phyloP scores from a whole-genome alignment of 1,140 invertebrate genomes.

The Leptopilina clavipes region DNA sequence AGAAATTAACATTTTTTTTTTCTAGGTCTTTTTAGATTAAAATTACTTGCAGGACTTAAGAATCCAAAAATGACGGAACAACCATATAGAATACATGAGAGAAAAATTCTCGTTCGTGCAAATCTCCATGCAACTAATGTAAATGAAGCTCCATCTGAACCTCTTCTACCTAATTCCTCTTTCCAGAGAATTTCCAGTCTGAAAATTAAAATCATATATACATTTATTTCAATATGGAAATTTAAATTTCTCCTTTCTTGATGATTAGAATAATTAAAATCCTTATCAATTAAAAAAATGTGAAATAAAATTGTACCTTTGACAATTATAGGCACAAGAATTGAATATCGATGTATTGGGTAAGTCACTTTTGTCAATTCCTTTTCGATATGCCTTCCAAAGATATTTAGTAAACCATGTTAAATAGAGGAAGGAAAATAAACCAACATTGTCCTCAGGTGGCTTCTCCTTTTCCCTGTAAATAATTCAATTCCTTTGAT shows the following conservation, averaged over 20 bases:
- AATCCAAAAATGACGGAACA: conserved; percentile 78
- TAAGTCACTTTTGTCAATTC: conserved; percentile 71
- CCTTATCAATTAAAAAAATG: conserved; percentile 25
- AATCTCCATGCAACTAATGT: conserved; percentile 76
- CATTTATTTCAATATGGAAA: conserved; percentile 27
- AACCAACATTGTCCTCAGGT: conserved; percentile 74
- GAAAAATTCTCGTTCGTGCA: conserved; percentile 75
- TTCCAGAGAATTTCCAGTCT: conserved; percentile 76
- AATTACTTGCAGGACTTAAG: conserved; percentile 77
- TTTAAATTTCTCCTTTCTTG: too few relatives aligned
- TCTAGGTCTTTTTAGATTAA: not conserved
- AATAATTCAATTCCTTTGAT: conserved; percentile 54
- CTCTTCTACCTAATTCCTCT: conserved; percentile 80
- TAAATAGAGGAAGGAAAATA: conserved; percentile 77
- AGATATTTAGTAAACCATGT: conserved; percentile 78
- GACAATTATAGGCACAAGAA: conserved; percentile 73
- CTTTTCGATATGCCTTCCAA: conserved; percentile 75
- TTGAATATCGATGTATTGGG: conserved; percentile 75
- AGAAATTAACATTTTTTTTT: not conserved
- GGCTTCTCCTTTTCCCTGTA: conserved; percentile 62
- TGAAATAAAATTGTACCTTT: conserved; percentile 61
- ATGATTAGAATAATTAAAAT: too few relatives aligned
- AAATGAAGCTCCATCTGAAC: conserved; percentile 74
- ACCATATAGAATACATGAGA: conserved; percentile 75
- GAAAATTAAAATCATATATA: conserved; percentile 32